Evolutionary conservation across 2,113 vertebrate genomes (phyloP), one percentile per base, ranked within the genome.

Genomic region (Cyrtonyx montezumae): DNA sequence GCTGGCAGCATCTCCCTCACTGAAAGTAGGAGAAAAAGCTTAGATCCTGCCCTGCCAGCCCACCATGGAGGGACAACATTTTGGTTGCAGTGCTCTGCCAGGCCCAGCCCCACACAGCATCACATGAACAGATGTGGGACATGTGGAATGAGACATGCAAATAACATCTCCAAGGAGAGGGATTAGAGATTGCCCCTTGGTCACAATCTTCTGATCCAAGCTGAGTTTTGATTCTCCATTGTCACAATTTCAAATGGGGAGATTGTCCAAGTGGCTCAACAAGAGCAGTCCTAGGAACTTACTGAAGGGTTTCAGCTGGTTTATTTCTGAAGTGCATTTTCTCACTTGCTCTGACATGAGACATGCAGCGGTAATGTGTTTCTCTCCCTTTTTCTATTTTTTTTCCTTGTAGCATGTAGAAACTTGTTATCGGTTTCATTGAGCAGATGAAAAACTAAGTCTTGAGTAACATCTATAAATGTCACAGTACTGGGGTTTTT

Each of bases 391-490:
- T 77, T 26, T 51, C 2, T 66, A 13, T 36, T 20, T 46, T 49
- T 25, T 74, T 71, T 68, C 45, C 3, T 20, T 32, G 9, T 10
- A 71, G 42, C 87, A 11, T 78, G 84, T 68, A 85, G 88, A 80
- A 93, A 93, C 90, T 75, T 81, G 83, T 94, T 95, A 95, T 91
- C 25, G 0, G 78, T 94, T 96, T 95, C 82, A 49, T 43, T 87
- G 69, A 86, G 63, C 63, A 81, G 84, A 87, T 94, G 93, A 95
- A 91, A 96, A 95, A 65, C 56, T 49, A 15, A 2, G 6, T 87
- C 74, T 96, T 95, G 55, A 92, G 88, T 86, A 96, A 96, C 43
- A 75, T 76, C 88, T 92, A 61, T 94, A 93, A 95, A 94, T 87
- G 71, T 85, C 89, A 91, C 77, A 88, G 78, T 48, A 45, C 87